Conservation (phyloP, 2,113 vertebrate genomes). For the Cynopterus brachyotis region DNA sequence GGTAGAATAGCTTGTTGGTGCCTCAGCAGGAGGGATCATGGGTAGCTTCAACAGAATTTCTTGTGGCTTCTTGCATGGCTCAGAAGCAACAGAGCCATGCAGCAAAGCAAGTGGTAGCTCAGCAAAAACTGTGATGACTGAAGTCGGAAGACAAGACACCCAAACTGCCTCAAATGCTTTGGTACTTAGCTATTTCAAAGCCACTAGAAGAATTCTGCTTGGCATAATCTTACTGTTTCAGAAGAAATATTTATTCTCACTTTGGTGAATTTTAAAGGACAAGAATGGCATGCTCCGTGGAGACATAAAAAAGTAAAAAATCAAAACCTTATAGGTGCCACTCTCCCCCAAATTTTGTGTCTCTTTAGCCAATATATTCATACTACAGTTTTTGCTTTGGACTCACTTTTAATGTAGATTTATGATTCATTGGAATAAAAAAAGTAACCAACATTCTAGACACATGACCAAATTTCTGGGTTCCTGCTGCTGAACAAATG, state of each 20-base stretch:
- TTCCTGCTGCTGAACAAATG: background rate
- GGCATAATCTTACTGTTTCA: background rate
- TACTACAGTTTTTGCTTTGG: background rate
- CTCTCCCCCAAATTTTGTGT: background rate
- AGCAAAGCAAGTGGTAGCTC: background rate
- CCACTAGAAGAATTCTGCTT: background rate
- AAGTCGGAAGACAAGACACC: background rate
- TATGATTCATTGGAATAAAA: background rate
- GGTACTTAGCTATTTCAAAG: background rate
- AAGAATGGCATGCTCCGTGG: background rate
- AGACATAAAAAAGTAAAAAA: background rate
- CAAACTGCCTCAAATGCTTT: background rate
- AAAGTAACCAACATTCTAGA: background rate
- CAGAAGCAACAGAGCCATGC: background rate
- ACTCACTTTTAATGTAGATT: background rate
- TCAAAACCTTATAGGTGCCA: background rate
- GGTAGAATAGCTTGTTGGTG: background rate
- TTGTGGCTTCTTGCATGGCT: background rate
- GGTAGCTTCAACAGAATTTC: background rate
- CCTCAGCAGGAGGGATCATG: background rate
- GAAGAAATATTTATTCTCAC: background rate
- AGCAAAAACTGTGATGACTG: background rate
- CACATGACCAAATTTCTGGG: background rate
- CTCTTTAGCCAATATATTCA: background rate
- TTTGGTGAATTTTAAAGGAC: background rate